phyloP scores from a whole-genome alignment of 2,888 invertebrate species.

The Epiblema foenella region DNA sequence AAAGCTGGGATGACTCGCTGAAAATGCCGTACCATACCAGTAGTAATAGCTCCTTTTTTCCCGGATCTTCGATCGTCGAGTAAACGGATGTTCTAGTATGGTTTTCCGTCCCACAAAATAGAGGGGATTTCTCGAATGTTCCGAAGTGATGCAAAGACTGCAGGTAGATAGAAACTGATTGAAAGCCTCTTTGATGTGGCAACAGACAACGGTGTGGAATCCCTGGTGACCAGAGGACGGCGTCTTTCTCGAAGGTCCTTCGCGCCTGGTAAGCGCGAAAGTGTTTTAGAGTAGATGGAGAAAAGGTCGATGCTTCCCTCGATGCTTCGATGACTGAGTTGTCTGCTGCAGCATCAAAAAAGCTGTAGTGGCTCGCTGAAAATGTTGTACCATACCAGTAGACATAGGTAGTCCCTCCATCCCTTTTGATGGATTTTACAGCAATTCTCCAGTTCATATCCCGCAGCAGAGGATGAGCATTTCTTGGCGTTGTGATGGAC shows the following conservation, averaged over 20 bases:
- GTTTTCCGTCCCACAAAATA: neutral
- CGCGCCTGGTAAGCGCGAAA: neutral
- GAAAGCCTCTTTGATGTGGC: neutral
- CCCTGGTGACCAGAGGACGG: neutral
- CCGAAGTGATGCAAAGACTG: neutral
- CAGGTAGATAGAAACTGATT: neutral
- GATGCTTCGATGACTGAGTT: neutral
- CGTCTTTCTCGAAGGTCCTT: neutral
- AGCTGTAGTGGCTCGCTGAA: neutral
- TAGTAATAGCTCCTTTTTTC: neutral
- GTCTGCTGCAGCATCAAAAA: slow-evolving; percentile 21
- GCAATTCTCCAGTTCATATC: neutral
- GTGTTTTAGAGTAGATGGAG: neutral
- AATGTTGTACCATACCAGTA: slow-evolving; percentile 14
- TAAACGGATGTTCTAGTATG: neutral
- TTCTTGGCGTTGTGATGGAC: neutral
- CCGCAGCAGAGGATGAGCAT: neutral
- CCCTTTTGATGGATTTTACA: neutral
- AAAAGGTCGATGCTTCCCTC: neutral
- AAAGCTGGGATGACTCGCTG: neutral
- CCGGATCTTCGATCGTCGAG: neutral
- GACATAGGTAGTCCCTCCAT: neutral
- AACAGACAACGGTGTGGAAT: neutral
- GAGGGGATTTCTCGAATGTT: neutral
- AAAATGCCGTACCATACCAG: slow-evolving; percentile 17